These are phyloP conservation scores for Aulostomus chinensis DNA, from an alignment of 2,797 vertebrate species.

Conservation along the genomic window DNA sequence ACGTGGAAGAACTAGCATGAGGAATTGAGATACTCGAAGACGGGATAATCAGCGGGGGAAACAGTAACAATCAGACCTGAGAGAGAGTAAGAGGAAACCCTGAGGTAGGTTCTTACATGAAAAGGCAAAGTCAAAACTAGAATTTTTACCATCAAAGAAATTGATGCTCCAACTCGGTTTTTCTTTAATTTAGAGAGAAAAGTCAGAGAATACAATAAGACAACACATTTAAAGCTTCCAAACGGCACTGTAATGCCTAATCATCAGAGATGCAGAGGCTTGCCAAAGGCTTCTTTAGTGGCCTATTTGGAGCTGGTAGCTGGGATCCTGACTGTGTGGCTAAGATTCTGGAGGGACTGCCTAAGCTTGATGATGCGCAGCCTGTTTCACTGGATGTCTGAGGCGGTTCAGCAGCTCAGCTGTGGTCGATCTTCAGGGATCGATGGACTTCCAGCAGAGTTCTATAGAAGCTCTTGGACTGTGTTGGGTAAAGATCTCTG, in stretches of 20 bases:
- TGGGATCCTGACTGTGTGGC: neutral
- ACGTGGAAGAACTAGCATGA: neutral
- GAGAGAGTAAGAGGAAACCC: neutral
- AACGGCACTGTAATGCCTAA: neutral
- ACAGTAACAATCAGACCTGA: neutral
- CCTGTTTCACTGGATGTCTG: neutral
- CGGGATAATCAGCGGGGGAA: neutral
- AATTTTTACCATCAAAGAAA: neutral
- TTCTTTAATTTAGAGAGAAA: neutral
- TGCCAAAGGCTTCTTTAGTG: neutral
- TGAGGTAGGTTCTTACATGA: neutral
- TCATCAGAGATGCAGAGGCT: neutral
- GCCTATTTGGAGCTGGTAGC: neutral
- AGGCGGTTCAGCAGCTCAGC: conserved; percentile 2
- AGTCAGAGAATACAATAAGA: neutral
- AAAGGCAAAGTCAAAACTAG: neutral
- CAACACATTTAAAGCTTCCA: neutral
- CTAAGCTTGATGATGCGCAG: neutral
- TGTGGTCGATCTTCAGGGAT: neutral
- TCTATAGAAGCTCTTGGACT: neutral
- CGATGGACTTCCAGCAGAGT: neutral
- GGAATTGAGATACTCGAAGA: neutral
- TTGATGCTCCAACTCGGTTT: neutral
- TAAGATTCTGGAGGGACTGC: neutral
- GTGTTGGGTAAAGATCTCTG: conserved; percentile 3